Base-by-base conservation (phyloP, 2,888 invertebrate species). In the Phragmatobia fuliginosa region DNA sequence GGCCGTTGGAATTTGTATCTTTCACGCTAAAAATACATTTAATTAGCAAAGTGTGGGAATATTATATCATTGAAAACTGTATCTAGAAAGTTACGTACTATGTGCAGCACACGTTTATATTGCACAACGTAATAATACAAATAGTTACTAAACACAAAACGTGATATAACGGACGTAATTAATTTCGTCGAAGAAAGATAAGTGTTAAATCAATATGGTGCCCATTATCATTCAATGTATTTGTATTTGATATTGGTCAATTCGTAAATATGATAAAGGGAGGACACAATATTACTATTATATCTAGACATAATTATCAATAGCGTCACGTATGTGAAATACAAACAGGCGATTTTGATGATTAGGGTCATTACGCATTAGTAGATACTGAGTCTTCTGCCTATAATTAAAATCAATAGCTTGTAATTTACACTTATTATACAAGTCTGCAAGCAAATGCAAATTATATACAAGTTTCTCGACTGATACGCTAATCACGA, bases 121-220 rank as follows among this genome's bases (percentile, higher is more conserved):
- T 71, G 68, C 60, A 71, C 62, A 68, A 67, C 14, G 63, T 66
- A 59, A 68, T 64, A 33, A 32, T 60, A 33, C 59, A 65, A 61
- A 67, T 67, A 58, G 63, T 73, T 71, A 72, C 66, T 68, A 72
- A 68, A 76, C 67, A 62, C 68, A 70, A 72, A 75, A 78, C 75
- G 77, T 76, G 74, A 71, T 67, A 67, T 69, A 81, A 80, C 77
- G 80, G 81, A 49, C 10, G 45, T n/a, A 75, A 83, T 83, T 74
- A 73, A 80, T 84, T 88, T 88, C 88, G 87, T 83, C 74, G 84
- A 85, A 89, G 84, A 83, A 79, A 83, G 83, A 88, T 83, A 84
- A 68, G 72, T 71, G 66, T 63, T 78, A 71, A 82, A 86, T 87
- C 86, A 86, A 88, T 83, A 87, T 77, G 66, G 71, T 75, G 45